Base-by-base conservation (phyloP, 2,797 vertebrate species). In the Luscinia megarhynchos region DNA sequence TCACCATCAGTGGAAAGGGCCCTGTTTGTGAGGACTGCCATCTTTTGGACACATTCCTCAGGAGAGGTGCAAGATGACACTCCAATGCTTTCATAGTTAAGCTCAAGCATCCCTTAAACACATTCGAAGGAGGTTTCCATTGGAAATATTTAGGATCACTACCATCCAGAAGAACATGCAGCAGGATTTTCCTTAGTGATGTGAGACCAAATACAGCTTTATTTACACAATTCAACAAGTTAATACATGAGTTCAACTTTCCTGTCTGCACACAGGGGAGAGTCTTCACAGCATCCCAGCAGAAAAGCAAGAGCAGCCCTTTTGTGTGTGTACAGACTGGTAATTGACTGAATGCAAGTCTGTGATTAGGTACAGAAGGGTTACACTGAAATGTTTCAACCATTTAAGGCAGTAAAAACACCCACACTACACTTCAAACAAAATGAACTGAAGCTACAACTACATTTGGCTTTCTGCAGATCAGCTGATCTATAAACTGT, bases 191-290 rank as follows among this genome's bases (percentile, higher is more conserved):
- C 75, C 58, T 75, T 83, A 46, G 36, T 22, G 50, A 64, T 68
- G 40, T 0, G 1, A 79, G 58, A 76, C 27, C 87, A 94, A 87
- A 83, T 20, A 83, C 53, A 90, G 86, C 81, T 97, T 96, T 96
- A 96, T 96, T 97, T 96, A 97, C 90, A 93, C 63, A 87, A 61
- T 70, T 79, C 70, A 84, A 82, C 67, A 84, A 76, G 38, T 48
- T 14, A 69, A 92, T 64, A 93, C 92, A 94, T 66, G 46, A 88
- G 63, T 74, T 78, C 80, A 82, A 92, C 50, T 80, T 61, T 45
- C 63, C 41, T 51, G 74, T 79, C 93, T 89, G 90, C 88, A 84
- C 76, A 53, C 50, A 29, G 57, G 41, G 80, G 51, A 80, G 32
- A 82, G 20, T 40, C 77, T 82, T 84, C 81, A 84, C 69, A 82